Conservation (phyloP, 1,140 invertebrate species). For the Acromyrmex echinatior region DNA sequence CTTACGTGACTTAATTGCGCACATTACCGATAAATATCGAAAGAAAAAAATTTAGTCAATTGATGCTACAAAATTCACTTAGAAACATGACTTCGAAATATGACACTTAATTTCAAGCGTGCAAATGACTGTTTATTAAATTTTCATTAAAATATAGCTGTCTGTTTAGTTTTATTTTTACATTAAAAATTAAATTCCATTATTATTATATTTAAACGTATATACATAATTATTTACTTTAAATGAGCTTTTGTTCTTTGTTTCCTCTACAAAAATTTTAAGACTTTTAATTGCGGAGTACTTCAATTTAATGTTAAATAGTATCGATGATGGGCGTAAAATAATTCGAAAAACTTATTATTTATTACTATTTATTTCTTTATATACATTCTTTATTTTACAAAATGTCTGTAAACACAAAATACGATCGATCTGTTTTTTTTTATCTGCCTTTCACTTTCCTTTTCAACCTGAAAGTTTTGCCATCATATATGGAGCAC, state of each 20-base stretch:
- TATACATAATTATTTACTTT: not conserved
- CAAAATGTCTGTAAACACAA: not conserved
- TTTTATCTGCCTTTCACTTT: conserved; percentile 28
- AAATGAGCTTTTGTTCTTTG: not conserved
- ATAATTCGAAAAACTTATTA: not conserved
- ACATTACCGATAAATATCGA: not conserved
- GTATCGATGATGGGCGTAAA: not conserved
- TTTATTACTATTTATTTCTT: conserved; percentile 1
- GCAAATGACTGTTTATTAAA: not conserved
- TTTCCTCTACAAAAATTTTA: not conserved
- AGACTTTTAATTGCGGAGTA: not conserved
- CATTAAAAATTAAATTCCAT: not conserved
- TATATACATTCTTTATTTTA: not conserved
- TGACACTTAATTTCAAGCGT: not conserved
- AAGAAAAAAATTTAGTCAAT: not conserved
- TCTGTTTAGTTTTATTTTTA: not conserved
- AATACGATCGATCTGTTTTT: not conserved
- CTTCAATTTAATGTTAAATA: not conserved
- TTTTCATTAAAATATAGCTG: not conserved
- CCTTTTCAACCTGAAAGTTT: conserved; percentile 28
- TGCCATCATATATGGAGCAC: conserved; percentile 43
- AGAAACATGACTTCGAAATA: not conserved
- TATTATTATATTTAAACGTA: not conserved
- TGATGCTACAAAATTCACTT: not conserved
- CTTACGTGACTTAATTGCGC: not conserved